Percentiles rank a stretch among this genome's conserved stretches.
phyloP scores from a whole-genome alignment of 2,888 invertebrate genomes.

The Hirtodrosophila duncani region DNA sequence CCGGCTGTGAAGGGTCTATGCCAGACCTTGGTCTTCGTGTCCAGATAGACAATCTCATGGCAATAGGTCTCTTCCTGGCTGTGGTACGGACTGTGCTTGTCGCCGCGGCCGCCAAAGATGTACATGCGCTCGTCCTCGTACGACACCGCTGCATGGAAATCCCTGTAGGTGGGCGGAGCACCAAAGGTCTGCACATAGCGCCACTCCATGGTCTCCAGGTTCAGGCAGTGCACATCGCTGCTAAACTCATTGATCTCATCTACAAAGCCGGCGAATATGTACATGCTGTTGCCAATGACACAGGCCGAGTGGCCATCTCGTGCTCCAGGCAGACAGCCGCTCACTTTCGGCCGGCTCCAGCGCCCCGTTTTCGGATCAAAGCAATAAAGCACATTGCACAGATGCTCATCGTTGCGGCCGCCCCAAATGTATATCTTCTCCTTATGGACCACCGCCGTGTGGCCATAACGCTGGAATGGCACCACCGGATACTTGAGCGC shows the following conservation, averaged over 20 bases:
- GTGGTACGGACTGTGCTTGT: conserved; percentile 82
- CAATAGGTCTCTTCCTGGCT: conserved; percentile 87
- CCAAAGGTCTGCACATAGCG: conserved; percentile 82
- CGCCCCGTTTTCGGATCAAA: conserved; percentile 86
- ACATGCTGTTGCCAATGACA: conserved; percentile 80
- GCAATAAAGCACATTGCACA: conserved; percentile 89
- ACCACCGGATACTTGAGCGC: conserved; percentile 79
- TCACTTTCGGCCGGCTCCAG: conserved; percentile 84
- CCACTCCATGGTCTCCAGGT: conserved; percentile 88
- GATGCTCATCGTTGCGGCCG: conserved; percentile 88
- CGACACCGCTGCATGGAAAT: conserved; percentile 92
- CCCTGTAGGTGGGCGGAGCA: conserved; percentile 85
- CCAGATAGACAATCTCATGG: conserved; percentile 86
- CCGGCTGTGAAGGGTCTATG: conserved; percentile 81
- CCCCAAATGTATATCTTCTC: conserved; percentile 91
- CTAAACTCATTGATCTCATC: conserved; percentile 84
- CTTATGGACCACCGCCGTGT: conserved; percentile 90
- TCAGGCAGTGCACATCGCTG: conserved; percentile 86
- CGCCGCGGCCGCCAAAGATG: conserved; percentile 93
- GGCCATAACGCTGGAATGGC: conserved; percentile 92
- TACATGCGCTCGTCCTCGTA: conserved; percentile 87
- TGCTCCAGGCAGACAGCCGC: conserved; percentile 87
- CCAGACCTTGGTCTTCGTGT: conserved; percentile 86
- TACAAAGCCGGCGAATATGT: conserved; percentile 28
- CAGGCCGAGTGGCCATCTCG: conserved; percentile 96